Conservation (phyloP, 2,113 vertebrate genomes). For the Cisticola juncidis region DNA sequence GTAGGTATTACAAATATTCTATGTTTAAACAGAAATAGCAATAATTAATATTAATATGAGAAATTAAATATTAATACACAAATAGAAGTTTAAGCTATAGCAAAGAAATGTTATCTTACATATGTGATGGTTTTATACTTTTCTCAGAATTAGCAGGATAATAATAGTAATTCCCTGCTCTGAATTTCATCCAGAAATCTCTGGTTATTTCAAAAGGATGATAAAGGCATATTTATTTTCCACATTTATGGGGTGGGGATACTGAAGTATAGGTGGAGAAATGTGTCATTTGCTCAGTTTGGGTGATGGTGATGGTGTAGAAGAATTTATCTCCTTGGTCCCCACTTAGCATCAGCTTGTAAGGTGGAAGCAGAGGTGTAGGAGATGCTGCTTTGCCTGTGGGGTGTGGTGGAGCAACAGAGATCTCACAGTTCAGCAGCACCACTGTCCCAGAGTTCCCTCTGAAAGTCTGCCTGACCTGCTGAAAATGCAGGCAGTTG, state of each 20-base stretch:
- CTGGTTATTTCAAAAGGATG: neutral
- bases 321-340: neutral
- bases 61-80: conserved; percentile 46
- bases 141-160: neutral
- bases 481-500: neutral
- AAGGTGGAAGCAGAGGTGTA: neutral
- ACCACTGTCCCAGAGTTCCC: neutral
- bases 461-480: neutral
- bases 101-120: neutral
- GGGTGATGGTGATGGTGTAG: neutral
- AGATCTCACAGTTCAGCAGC: neutral
- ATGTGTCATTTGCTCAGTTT: neutral
- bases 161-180: neutral
- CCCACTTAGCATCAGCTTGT: neutral
- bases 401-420: neutral
- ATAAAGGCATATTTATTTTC: neutral
- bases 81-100: conserved; percentile 22
- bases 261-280: neutral
- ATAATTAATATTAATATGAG: conserved; percentile 28
- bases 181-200: conserved; percentile 27
- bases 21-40: conserved; percentile 20
- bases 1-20: neutral
- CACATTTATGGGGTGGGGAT: neutral
- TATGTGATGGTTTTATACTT: neutral
- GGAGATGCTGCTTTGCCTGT: neutral